Base-by-base conservation (phyloP, 2,888 invertebrate species). In the Zelleria hepariella region DNA sequence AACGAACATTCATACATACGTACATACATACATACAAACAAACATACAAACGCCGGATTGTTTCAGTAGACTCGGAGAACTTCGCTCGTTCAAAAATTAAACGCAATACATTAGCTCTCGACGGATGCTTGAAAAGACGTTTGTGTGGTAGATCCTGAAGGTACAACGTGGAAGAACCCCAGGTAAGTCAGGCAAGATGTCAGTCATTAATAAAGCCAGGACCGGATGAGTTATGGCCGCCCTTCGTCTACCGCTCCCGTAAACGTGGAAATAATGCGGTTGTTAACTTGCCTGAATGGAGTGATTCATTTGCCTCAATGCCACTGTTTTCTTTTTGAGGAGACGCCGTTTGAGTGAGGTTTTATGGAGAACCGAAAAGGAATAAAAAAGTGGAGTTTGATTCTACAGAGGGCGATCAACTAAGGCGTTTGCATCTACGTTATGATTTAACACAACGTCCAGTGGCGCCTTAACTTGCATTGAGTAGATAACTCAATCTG, bases 121-220 rank as follows among this genome's bases (percentile, higher is more conserved):
- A n/a, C n/a, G n/a, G n/a, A n/a, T n/a, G n/a, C n/a, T n/a, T n/a
- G n/a, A n/a, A n/a, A 5, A 32, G 32, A 32, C 32, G 5, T 5
- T 32, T 7, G 10, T 32, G 10, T 10, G 32, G 10, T 5, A 32
- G 10, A 32, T 32, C 10, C 10, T 10, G 49, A 20, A 15, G 6
- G 20, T 15, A 7, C 18, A 32, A 57, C 52, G 59, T 59, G 62
- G 65, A n/a, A n/a, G n/a, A n/a, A n/a, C n/a, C 68, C 71, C 80
- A 85, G 85, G 85, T 85, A 83, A 82, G 81, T 80, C 80, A 79
- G 79, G 79, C 80, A 78, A 79, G 82, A 78, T 74, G 80, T 71
- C 71, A 74, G 82, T 83, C 85, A 82, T 84, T 83, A 84, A 85
- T 84, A 84, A 77, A 67, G 65, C 66, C 32, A 67, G 71, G 67